A percentile compares a stretch with the other conserved stretches of the same genome.
Conservation (phyloP, 2,797 vertebrate genomes). For the Heterohyrax brucei region DNA sequence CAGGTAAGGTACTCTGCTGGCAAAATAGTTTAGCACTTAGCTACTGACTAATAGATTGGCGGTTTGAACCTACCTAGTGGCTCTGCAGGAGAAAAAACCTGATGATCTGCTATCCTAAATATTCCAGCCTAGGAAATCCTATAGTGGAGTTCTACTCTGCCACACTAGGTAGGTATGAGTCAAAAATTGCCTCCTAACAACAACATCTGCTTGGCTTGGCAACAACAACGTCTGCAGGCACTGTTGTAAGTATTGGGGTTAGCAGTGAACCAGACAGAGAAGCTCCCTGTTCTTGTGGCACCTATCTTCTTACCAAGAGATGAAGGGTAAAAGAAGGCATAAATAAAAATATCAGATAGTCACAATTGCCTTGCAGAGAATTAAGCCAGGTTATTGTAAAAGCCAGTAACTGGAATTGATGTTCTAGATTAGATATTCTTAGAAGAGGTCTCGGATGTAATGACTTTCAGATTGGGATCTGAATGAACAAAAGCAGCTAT, state of each 20-base stretch:
- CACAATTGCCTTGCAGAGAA: slow-evolving; percentile 7
- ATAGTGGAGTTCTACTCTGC: too few species aligned
- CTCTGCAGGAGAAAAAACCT: too few species aligned
- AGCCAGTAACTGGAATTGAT: not conserved
- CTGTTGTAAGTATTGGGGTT: not conserved
- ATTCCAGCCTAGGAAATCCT: too few species aligned
- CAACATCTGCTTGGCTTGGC: too few species aligned
- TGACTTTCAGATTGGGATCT: not conserved
- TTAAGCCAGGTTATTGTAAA: not conserved
- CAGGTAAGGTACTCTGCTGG: too few species aligned
- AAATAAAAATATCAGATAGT: not conserved
- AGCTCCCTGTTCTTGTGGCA: not conserved
- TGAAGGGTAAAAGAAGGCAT: not conserved
- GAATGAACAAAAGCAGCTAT: not conserved
- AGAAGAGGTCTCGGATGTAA: not conserved
- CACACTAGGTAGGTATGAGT: too few species aligned
- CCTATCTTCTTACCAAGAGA: not conserved
- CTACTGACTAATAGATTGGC: too few species aligned
- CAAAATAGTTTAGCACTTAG: too few species aligned
- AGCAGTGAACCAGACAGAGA: not conserved
- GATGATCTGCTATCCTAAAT: too few species aligned
- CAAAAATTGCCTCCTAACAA: too few species aligned
- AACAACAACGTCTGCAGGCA: not conserved
- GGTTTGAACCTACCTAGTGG: too few species aligned
- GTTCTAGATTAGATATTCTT: not conserved